Base-by-base conservation (phyloP, 1,140 invertebrate species). In the Asobara japonica region DNA sequence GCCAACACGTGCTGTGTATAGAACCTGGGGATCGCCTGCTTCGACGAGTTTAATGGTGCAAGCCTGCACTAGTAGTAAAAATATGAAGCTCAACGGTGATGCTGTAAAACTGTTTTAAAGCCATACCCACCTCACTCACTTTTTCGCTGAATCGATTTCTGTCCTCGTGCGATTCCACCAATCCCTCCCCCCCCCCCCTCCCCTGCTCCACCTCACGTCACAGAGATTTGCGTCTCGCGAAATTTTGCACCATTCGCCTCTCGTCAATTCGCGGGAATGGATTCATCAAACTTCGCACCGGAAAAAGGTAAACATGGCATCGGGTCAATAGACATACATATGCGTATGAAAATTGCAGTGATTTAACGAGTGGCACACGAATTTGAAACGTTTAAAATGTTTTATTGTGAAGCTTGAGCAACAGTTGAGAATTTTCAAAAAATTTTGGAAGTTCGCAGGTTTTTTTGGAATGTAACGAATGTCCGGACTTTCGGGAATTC, bases 31-130 rank as follows among this genome's bases (percentile, higher is more conserved):
- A 45, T 45, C n/a, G 41, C 41, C 48, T 10, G 25, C 29, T 69
- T 69, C 45, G 67, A 69, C 31, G 48, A 69, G 31, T 70, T 70
- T 69, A 69, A 69, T 69, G 68, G 29, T 60, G 31, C 69, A 70
- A n/a, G 69, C 56, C 29, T 64, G 69, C 69, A 62, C 56, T 45
- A 62, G 36, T 33, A 27, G 69, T 70, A 70, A 70, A 70, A 70
- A 64, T 60, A 69, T 70, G 69, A 41, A 45, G 56, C 25, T 56
- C 27, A 3, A 48, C 45, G n/a, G 31, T 56, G 66, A 68, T 56
- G 67, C 67, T 69, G 20, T 69, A 69, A 69, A 69, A 69, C n/a
- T 33, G 10, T 56, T 69, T 69, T 60, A 69, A 33, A 69, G 31
- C 45, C n/a, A 65, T 36, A 45, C 41, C 51, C 22, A 25, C 51